Evolutionary conservation across 1,140 invertebrate genomes (phyloP), one percentile per base, ranked within the genome.

Genomic region (Campoletis sonorensis): DNA sequence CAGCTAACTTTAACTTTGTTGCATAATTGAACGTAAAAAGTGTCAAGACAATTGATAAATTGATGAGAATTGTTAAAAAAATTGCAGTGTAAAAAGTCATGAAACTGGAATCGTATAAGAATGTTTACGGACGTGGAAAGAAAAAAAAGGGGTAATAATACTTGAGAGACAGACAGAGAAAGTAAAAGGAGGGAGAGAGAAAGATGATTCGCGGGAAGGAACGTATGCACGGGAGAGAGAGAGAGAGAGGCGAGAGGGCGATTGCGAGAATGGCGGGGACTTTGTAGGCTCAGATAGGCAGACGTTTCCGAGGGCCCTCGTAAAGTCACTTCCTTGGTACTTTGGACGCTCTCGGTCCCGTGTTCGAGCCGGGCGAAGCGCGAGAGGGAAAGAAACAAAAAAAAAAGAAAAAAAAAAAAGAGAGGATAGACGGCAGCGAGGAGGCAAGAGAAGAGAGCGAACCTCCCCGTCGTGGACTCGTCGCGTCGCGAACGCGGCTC

Each of bases 61-160:
- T 5, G 40, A 45, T 0, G 8, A 45, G 8, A 45, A 13, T 45
- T 11, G 1, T 45, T 45, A 13, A 45, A 8, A n/a, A 45, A 45
- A 45, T 45, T 11, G 40, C 8, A 49, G 26, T 11, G 10, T 23
- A 30, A 70, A 79, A 80, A 80, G 68, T 54, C 58, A 61, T 51
- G 26, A 45, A 45, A 45, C 40, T 45, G 1, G 40, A 10, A 79
- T 70, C 81, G 49, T 84, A 61, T 79, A 82, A 82, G 87, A 86
- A 86, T 90, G 89, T 90, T 91, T 91, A 91, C 89, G 89, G 90
- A 91, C 82, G 86, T 87, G 88, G 45, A 85, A 88, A 80, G 81
- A 72, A 86, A 87, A 83, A 85, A 86, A 45, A 10, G 18, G 87
- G 85, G 81, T 86, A 86, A 33, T 68, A 88, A 90, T 90, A 90